Evolutionary conservation across 2,797 vertebrate genomes (phyloP), one percentile per base, ranked within the genome.

Genomic region (Cynopterus sphinx): DNA sequence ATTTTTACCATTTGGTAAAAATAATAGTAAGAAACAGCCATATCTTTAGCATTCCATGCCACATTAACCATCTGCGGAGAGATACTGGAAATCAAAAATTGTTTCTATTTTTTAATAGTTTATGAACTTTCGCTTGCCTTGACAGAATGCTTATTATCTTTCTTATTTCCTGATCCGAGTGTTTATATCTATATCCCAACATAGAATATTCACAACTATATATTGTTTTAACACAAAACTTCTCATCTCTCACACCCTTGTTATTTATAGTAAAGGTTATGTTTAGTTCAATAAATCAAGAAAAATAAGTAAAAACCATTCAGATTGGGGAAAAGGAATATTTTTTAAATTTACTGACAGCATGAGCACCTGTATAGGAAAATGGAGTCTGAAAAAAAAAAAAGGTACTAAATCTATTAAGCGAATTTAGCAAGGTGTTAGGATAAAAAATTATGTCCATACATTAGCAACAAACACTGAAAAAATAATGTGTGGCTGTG

Each of bases 1-100:
- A 98, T 6, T 28, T 98, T 96, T 91, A 98, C 98, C 98, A 98
- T 98, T 63, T 98, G 67, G 9, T 99, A 97, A 68, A 99, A 99
- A 87, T 98, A 97, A 93, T 98, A 98, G 91, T 33, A 98, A 57
- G 98, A 98, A 16, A 99, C 95, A 0, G 97, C 98, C 57, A 98
- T 98, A 0, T 98, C 98, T 94, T 99, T 99, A 74, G 98, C 97
- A 0, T 99, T 99, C 31, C 98, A 92, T 2, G 97, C 98, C 83
- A 99, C 79, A 0, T 98, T 99, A 77, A 99, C 70, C 49, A 98
- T 98, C 98, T 99, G 90, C 33, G 5, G 59, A 6, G 46, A 83
- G 46, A 91, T 7, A 87, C 2, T 3, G 6, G 2, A 87, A 53
- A 63, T 39, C 4, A 46, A 9, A 1, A 46, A 43, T 96, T 33